Conservation (phyloP, 2,888 invertebrate genomes). For the Phragmatobia fuliginosa region DNA sequence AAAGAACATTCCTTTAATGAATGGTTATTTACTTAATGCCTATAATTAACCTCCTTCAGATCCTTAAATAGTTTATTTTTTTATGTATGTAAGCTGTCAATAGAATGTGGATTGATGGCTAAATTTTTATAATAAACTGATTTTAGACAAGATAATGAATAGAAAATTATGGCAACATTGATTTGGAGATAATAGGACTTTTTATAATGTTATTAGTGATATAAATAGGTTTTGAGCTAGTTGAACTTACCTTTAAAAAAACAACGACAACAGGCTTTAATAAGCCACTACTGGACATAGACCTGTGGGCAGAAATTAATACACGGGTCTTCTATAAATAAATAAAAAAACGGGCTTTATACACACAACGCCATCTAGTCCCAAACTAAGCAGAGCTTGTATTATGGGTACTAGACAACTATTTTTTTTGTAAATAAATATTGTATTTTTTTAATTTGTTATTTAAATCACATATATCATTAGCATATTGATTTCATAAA, state of each 20-base stretch:
- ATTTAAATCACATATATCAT: not conserved
- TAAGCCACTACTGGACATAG: too few relatives aligned
- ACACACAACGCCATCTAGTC: too few relatives aligned
- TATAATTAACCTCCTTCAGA: not conserved
- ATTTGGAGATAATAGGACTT: not conserved
- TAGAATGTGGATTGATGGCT: not conserved
- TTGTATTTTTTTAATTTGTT: not conserved
- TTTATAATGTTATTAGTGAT: not conserved
- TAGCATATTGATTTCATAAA: not conserved
- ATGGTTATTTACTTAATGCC: not conserved
- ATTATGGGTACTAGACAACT: too few relatives aligned
- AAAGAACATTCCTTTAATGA: not conserved
- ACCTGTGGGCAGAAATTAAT: not conserved
- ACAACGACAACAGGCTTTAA: too few relatives aligned
- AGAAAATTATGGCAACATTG: not conserved
- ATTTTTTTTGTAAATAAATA: too few relatives aligned
- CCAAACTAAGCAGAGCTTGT: too few relatives aligned
- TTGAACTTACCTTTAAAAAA: not conserved
- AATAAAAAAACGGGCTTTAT: too few relatives aligned
- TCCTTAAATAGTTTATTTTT: not conserved
- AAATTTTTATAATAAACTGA: not conserved
- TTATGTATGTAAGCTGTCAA: not conserved
- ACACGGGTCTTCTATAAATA: not conserved
- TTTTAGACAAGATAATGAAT: not conserved
- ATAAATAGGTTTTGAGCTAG: not conserved